phyloP scores from a whole-genome alignment of 2,797 vertebrate species.

The Ataeniobius toweri region DNA sequence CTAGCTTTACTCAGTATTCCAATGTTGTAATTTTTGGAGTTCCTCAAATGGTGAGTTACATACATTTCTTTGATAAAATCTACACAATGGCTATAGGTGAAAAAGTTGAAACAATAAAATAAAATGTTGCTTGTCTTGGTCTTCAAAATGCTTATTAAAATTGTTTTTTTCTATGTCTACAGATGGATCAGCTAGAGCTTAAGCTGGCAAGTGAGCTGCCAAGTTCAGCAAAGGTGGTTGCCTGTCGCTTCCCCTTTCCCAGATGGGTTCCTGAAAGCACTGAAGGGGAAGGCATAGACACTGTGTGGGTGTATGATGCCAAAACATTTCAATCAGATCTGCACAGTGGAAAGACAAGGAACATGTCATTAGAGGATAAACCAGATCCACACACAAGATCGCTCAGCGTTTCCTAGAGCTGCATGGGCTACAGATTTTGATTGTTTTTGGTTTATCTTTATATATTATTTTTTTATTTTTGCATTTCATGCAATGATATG shows the following conservation, averaged over 20 bases:
- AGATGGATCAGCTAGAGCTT: slow-evolving; percentile 91
- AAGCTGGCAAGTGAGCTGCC: slow-evolving; percentile 88
- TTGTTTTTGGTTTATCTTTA: not conserved
- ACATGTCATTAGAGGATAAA: slow-evolving; percentile 4
- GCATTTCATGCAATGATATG: too few species aligned
- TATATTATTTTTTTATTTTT: too few species aligned
- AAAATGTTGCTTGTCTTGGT: not conserved
- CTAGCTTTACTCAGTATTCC: slow-evolving; percentile 88
- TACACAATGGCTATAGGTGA: not conserved
- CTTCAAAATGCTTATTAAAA: not conserved
- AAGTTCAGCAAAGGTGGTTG: slow-evolving; percentile 85
- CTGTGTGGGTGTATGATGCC: slow-evolving; percentile 90
- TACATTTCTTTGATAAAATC: not conserved
- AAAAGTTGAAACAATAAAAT: not conserved
- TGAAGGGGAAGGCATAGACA: slow-evolving; percentile 89
- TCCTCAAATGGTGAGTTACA: slow-evolving; percentile 93
- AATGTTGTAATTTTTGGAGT: slow-evolving; percentile 96
- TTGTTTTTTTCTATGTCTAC: slow-evolving; percentile 37
- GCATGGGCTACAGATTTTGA: not conserved
- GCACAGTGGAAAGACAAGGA: slow-evolving; percentile 11
- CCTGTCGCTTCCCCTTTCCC: slow-evolving; percentile 96
- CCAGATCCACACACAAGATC: slow-evolving; percentile 8
- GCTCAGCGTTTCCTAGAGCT: not conserved
- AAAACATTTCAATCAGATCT: slow-evolving; percentile 66
- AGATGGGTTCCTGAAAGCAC: slow-evolving; percentile 86